phyloP scores from a whole-genome alignment of 2,113 vertebrate genomes.

The Peromyscus maniculatus region DNA sequence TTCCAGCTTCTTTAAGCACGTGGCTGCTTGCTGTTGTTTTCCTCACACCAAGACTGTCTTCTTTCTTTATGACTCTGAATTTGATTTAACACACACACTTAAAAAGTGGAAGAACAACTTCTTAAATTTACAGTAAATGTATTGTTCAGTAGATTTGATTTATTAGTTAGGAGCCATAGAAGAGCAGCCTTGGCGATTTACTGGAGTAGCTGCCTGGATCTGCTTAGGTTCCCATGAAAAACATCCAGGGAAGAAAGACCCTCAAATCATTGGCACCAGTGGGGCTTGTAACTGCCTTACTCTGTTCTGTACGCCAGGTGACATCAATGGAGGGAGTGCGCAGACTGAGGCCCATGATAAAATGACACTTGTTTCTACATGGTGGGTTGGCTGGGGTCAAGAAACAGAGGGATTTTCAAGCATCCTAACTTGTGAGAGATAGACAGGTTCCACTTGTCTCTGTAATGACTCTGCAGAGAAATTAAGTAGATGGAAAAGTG shows the following conservation, averaged over 20 bases:
- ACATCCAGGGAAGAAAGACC: not conserved
- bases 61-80: conserved; percentile 81
- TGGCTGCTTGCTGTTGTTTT: not conserved
- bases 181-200: conserved; percentile 78
- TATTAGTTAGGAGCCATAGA: conserved; percentile 80
- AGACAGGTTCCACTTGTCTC: not conserved
- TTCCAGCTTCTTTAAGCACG: conserved; percentile 27
- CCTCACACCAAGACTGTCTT: conserved; percentile 61
- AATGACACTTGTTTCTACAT: conserved; percentile 31
- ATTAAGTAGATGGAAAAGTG: not conserved
- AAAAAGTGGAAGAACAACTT: conserved; percentile 85
- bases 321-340: not conserved
- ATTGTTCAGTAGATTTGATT: conserved; percentile 85
- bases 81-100: conserved; percentile 87
- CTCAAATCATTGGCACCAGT: not conserved
- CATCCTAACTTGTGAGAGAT: not conserved
- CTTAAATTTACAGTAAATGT: conserved; percentile 86
- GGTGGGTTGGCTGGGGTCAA: conserved; percentile 10
- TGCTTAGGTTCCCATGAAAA: conserved; percentile 44
- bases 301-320: not conserved
- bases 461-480: conserved; percentile 13
- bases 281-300: conserved; percentile 30
- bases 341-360: not conserved
- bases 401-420: conserved; percentile 33
- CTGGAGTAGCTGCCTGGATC: conserved; percentile 39